Conservation (phyloP, 2,888 invertebrate species). For the Rhynchonema sp. region DNA sequence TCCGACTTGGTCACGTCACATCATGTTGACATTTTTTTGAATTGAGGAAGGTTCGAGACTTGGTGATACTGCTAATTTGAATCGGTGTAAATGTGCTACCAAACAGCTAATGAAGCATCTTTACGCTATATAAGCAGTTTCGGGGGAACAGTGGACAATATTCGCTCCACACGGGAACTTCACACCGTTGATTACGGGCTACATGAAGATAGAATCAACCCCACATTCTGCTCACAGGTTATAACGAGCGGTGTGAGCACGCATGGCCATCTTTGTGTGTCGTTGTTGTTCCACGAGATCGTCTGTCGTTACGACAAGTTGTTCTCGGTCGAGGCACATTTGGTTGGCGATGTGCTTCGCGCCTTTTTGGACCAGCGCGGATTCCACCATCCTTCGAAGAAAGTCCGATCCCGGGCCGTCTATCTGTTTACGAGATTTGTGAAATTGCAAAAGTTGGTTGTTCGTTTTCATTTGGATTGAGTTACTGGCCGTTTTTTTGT, state of each 20-base stretch:
- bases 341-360: slow-evolving; percentile 32
- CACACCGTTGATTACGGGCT: neutral
- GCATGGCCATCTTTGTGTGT: slow-evolving; percentile 34
- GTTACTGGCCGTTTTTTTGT: neutral
- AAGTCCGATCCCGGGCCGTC: slow-evolving; percentile 37
- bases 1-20: too few relatives aligned
- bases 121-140: neutral
- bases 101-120: too few relatives aligned
- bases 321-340: slow-evolving; percentile 34
- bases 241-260: slow-evolving; percentile 33
- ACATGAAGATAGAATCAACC: neutral
- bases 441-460: slow-evolving; percentile 36
- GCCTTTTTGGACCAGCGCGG: slow-evolving; percentile 38
- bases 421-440: slow-evolving; percentile 41
- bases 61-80: too few relatives aligned
- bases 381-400: slow-evolving; percentile 32
- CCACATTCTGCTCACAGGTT: slow-evolving; percentile 18
- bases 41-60: too few relatives aligned
- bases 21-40: too few relatives aligned
- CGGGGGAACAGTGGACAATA: neutral
- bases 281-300: slow-evolving; percentile 36
- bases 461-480: slow-evolving; percentile 12
- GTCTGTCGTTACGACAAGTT: slow-evolving; percentile 39
- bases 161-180: neutral
- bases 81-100: too few relatives aligned